phyloP scores from a whole-genome alignment of 2,888 invertebrate genomes.

The Drosophila algonquin region DNA sequence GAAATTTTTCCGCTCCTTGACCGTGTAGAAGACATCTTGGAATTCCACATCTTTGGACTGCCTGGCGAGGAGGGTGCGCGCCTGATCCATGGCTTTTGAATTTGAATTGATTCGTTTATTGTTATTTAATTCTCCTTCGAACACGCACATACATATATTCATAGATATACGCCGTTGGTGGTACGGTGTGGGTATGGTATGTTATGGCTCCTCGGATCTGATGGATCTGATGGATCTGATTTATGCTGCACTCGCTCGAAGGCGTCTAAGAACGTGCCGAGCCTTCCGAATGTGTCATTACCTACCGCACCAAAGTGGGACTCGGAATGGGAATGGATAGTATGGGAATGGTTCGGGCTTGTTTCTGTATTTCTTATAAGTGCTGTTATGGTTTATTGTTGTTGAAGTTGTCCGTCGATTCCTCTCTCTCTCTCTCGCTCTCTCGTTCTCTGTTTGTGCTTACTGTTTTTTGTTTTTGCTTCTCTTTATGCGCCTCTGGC shows the following conservation, averaged over 20 bases:
- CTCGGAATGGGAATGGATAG: constrained; percentile 23
- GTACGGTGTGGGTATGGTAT: constrained; percentile 8
- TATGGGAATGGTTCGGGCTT: constrained; percentile 10
- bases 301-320: constrained; percentile 42
- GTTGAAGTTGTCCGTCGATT: neutral
- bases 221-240: constrained; percentile 14
- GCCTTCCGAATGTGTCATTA: constrained; percentile 71
- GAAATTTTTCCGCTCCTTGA: constrained; percentile 78
- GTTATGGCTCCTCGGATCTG: neutral
- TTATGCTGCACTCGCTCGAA: constrained; percentile 14
- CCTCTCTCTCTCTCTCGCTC: constrained; percentile 23
- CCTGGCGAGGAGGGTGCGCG: constrained; percentile 63
- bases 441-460: constrained; percentile 7
- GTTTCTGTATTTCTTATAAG: constrained; percentile 20
- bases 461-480: constrained; percentile 44
- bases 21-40: constrained; percentile 83
- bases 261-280: constrained; percentile 60
- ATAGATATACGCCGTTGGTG: constrained; percentile 26
- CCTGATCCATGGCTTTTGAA: constrained; percentile 50
- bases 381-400: constrained; percentile 22
- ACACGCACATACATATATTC: constrained; percentile 13
- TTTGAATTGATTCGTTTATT: constrained; percentile 18
- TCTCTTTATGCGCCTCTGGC: constrained; percentile 18
- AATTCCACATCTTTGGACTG: constrained; percentile 83
- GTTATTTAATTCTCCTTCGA: constrained; percentile 38